phyloP scores from a whole-genome alignment of 2,113 vertebrate species.

The Ptyas mucosa region DNA sequence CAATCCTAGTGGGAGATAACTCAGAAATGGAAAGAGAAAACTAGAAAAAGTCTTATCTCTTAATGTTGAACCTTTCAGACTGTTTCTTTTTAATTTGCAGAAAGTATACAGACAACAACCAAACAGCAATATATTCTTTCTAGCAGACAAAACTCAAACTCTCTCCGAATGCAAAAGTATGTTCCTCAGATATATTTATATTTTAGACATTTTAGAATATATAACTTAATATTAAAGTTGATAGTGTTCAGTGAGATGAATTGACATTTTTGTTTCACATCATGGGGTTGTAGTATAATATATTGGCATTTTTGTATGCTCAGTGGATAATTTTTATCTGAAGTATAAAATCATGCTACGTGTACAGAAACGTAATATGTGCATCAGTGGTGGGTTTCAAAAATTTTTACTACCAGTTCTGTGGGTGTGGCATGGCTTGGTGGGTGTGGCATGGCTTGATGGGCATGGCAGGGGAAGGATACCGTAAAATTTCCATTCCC shows the following conservation, averaged over 20 bases:
- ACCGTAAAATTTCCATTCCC: too few relatives aligned
- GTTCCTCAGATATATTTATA: conserved; percentile 41
- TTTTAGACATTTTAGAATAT: not conserved
- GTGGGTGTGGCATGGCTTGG: too few relatives aligned
- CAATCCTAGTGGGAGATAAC: not conserved
- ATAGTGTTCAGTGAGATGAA: not conserved
- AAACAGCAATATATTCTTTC: conserved; percentile 93
- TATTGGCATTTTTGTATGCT: not conserved
- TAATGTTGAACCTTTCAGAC: not conserved
- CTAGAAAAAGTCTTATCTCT: not conserved
- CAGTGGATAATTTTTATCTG: not conserved
- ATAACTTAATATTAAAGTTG: not conserved
- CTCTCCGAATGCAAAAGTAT: conserved; percentile 86
- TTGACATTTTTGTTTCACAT: not conserved
- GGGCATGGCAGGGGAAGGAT: too few relatives aligned
- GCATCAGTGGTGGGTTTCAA: too few relatives aligned
- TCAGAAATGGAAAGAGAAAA: not conserved
- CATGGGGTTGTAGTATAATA: not conserved
- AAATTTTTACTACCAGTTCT: too few relatives aligned
- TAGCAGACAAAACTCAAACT: conserved; percentile 79
- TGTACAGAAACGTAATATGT: not conserved
- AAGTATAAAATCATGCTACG: not conserved
- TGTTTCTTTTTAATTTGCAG: conserved; percentile 59
- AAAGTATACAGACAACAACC: conserved; percentile 90
- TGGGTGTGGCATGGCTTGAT: too few relatives aligned